Percentiles rank a stretch among this genome's conserved stretches.
Conservation (phyloP, 2,797 vertebrate species). For the Okamejei kenojei region DNA sequence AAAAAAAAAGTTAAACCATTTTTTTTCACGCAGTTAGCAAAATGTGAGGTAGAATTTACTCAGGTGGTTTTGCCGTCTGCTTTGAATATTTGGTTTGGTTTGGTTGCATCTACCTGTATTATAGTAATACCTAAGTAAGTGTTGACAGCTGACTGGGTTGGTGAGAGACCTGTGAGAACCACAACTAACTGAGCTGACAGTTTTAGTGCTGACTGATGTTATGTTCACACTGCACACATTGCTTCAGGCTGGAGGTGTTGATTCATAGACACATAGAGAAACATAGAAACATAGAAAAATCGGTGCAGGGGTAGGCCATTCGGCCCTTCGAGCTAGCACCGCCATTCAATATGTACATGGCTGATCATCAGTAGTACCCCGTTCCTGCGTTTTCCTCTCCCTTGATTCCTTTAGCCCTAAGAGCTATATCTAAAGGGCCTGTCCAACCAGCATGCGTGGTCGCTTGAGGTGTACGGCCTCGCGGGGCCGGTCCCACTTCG, state of each 20-base stretch:
- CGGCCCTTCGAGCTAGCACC: no score
- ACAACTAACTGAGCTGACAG: neutral
- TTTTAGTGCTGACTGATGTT: neutral
- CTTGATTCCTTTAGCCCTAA: no score
- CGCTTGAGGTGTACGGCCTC: no score
- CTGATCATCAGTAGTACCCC: no score
- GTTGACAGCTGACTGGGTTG: constrained; percentile 10
- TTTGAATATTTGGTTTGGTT: neutral
- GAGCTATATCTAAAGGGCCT: no score
- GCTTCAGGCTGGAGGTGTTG: neutral
- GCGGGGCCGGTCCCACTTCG: no score
- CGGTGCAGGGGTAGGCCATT: no score
- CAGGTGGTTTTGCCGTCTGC: neutral
- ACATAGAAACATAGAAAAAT: no score
- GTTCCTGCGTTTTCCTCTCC: no score
- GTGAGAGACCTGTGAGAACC: neutral
- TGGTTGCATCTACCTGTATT: neutral
- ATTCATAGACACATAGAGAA: neutral
- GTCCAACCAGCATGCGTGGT: no score
- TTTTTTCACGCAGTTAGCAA: no score
- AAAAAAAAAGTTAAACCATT: neutral
- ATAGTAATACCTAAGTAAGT: neutral
- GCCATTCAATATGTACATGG: no score
- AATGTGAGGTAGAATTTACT: neutral
- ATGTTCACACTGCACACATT: neutral